Conservation (phyloP, 2,888 invertebrate genomes). For the Magallana nippona region DNA sequence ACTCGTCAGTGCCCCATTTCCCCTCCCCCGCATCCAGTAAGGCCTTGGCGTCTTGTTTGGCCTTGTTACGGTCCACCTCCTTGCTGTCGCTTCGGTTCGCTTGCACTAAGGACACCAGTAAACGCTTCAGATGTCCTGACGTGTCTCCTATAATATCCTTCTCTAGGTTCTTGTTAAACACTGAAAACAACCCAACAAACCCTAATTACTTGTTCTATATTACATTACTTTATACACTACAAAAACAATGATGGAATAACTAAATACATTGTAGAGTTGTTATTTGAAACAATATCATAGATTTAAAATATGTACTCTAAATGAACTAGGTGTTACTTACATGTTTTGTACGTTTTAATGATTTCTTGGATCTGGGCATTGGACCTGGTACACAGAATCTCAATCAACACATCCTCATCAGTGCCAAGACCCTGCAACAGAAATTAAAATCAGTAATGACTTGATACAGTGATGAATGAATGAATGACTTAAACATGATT, state of each 20-base stretch:
- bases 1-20: slow-evolving; percentile 80
- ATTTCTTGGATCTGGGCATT: slow-evolving; percentile 79
- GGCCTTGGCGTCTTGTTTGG: slow-evolving; percentile 78
- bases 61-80: slow-evolving; percentile 77
- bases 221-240: not conserved
- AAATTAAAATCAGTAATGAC: not conserved
- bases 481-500: no score
- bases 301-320: no score
- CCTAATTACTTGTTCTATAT: not conserved
- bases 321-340: slow-evolving; percentile 66
- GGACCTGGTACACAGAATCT: slow-evolving; percentile 79
- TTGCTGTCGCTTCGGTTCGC: slow-evolving; percentile 83
- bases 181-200: slow-evolving; percentile 59
- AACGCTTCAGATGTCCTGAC: slow-evolving; percentile 78
- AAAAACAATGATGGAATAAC: not conserved
- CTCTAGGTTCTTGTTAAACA: slow-evolving; percentile 77
- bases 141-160: slow-evolving; percentile 79
- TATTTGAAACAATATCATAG: not conserved
- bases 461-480: not conserved
- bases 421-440: slow-evolving; percentile 78
- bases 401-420: slow-evolving; percentile 79
- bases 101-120: slow-evolving; percentile 77
- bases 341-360: slow-evolving; percentile 75
- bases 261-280: no score
- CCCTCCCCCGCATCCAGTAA: slow-evolving; percentile 77